Base-by-base conservation (phyloP, 1,140 invertebrate genomes). In the Arion vulgaris region DNA sequence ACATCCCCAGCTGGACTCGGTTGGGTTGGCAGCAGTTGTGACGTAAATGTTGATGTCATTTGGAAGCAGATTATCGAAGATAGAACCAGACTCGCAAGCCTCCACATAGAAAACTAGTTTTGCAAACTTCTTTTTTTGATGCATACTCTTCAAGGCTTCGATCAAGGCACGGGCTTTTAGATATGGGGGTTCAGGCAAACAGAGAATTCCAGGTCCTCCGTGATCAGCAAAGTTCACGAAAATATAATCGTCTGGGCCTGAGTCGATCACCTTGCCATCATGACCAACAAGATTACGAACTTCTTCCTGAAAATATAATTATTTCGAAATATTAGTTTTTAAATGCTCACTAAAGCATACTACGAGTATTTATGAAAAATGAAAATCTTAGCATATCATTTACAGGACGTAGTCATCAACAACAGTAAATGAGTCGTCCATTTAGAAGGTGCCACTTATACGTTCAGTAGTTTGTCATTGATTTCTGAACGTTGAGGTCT, bases 201-300 rank as follows among this genome's bases (percentile, higher is more conserved):
- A 93, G 51, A 95, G 88, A 49, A 95, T 82, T 32, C 94, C 94
- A n/a, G 93, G 92, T 32, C 93, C 94, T 51, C 95, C 95, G 89
- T 95, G 95, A 88, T 95, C 95, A 72, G 94, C 93, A 92, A 95
- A 95, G 87, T 94, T 94, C 5, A 95, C 92, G 91, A 95, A 95
- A 45, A 95, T 89, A 85, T 94, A 91, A 87, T 95, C 94, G 85
- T 94, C 92, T 28, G 94, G 93, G 34, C 93, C 93, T 91, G 94
- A 95, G 85, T 94, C 88, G 26, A 95, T 89, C 76, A 94, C 94
- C 91, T 93, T 92, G 19, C 85, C 84, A 74, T 93, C 93, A 77
- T 92, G 93, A 19, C 94, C 94, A n/a, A 53, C 66, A 76, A 91
- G 87, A 32, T 92, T 92, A 41, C 85, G 87, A 81, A 94, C 66